Percentiles rank a stretch among this genome's conserved stretches.
Conservation (phyloP, 2,797 vertebrate species). For the Bryconaethiops microstoma region DNA sequence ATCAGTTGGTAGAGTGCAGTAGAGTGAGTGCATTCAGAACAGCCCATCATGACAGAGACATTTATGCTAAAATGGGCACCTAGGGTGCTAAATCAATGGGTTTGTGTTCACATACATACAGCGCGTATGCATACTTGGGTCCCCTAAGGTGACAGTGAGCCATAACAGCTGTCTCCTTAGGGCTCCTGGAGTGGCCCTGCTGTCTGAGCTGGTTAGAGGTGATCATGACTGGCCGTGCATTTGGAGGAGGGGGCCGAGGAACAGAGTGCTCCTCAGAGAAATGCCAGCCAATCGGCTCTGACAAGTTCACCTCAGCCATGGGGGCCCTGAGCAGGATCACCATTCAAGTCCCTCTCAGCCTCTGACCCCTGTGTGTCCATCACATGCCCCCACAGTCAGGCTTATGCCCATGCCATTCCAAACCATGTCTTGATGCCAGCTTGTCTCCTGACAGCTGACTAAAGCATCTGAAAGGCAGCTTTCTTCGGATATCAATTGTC, state of each 20-base stretch:
- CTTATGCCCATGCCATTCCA: neutral
- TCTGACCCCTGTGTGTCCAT: conserved; percentile 9
- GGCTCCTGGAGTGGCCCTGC: conserved; percentile 17
- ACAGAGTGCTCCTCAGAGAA: conserved; percentile 49
- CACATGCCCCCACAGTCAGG: conserved; percentile 2
- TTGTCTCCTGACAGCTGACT: neutral
- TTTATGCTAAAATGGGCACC: neutral
- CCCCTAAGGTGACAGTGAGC: conserved; percentile 51
- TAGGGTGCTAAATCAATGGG: neutral
- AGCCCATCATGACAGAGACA: neutral
- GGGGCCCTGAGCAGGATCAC: conserved; percentile 28
- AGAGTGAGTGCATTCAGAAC: neutral
- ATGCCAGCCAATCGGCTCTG: conserved; percentile 64
- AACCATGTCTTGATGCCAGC: neutral
- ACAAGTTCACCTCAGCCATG: conserved; percentile 53
- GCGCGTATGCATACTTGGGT: conserved; percentile 1
- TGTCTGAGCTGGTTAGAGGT: conserved; percentile 50
- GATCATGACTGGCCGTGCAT: conserved; percentile 38
- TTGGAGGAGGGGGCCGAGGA: conserved; percentile 42
- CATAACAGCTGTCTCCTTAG: conserved; percentile 59
- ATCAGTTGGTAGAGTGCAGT: conserved; percentile 14
- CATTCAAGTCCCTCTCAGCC: conserved; percentile 12
- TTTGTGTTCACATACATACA: conserved; percentile 7
- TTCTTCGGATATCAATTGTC: neutral
- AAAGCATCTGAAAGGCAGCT: neutral